phyloP scores from a whole-genome alignment of 2,113 vertebrate genomes.

The Diadophis punctatus region DNA sequence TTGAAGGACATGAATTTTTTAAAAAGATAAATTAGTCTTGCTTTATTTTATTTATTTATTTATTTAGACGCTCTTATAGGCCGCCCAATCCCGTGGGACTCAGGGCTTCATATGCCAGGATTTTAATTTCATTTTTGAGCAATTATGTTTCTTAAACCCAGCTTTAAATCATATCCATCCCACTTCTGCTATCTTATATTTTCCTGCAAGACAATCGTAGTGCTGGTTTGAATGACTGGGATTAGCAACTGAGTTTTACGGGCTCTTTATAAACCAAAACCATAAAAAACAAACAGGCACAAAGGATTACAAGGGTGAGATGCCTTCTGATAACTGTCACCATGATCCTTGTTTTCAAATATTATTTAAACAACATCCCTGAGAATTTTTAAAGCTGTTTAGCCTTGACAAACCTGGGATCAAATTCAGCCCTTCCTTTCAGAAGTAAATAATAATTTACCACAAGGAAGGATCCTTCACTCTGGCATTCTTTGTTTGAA shows the following conservation, averaged over 20 bases:
- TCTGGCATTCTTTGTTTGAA: not conserved
- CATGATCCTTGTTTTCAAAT: not conserved
- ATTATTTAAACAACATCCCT: conserved; percentile 8
- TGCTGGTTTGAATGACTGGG: not conserved
- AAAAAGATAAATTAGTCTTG: not conserved
- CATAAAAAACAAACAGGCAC: not conserved
- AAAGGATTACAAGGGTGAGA: not conserved
- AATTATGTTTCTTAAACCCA: not conserved
- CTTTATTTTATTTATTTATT: too few species aligned
- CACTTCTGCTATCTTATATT: not conserved
- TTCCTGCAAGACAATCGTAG: not conserved
- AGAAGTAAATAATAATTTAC: accelerated
- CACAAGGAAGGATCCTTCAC: accelerated
- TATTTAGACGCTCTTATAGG: too few species aligned
- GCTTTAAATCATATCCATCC: not conserved
- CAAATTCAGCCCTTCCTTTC: not conserved
- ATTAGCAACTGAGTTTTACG: not conserved
- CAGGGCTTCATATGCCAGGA: not conserved
- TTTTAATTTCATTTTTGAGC: not conserved
- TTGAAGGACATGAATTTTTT: not conserved
- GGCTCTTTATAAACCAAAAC: not conserved
- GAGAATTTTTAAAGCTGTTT: conserved; percentile 1
- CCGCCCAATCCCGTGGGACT: too few species aligned
- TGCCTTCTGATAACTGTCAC: conserved; percentile 17
- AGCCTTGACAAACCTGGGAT: not conserved